Base-by-base conservation (phyloP, 2,888 invertebrate species). In the Rugalucina vietnamica region DNA sequence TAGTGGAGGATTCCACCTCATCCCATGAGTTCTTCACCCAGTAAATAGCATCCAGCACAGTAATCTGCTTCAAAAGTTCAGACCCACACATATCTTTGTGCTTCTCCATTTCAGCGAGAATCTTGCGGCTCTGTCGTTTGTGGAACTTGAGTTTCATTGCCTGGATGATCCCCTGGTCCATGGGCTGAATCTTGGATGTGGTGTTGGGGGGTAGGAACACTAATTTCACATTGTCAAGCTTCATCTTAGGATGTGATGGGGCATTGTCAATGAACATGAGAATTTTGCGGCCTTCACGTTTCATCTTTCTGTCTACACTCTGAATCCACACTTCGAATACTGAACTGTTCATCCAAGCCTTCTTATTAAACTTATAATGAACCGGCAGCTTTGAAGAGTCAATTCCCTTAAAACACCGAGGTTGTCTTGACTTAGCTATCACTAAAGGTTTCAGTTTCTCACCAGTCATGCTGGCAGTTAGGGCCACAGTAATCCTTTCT, bases 311-410 rank as follows among this genome's bases (percentile, higher is more conserved):
- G 70, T 80, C 75, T 4, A 80, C 75, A 36, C 37, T 54, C 21
- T 69, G 43, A 10, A 76, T 32, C 76, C 50, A 75, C 3, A 29
- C 49, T 0, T 37, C 73, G 60, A 70, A 73, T 18, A 76, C 14
- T 8, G 21, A 21, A 50, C 43, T 37, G n/a, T 54, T 65, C 88
- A 88, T 86, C 86, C 85, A 88, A 0, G 84, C 85, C 37, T 83
- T 85, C 29, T 79, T 78, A 74, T 88, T 88, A n/a, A 65, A 49
- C 5, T 81, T 37, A 57, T 88, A 88, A 5, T 32, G 36, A 0
- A 85, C 86, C 0, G 83, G 84, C n/a, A 88, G 76, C 0, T 70
- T 78, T 24, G 76, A 37, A 8, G 70, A 12, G n/a, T 73, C 43
- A 8, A 86, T 74, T 32, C 18, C 43, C 14, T 37, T 72, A 39